Percentiles rank a stretch among this genome's conserved stretches.
Evolutionary conservation across 2,888 invertebrate species (phyloP).

Genomic region (Carterocephalus palaemon): DNA sequence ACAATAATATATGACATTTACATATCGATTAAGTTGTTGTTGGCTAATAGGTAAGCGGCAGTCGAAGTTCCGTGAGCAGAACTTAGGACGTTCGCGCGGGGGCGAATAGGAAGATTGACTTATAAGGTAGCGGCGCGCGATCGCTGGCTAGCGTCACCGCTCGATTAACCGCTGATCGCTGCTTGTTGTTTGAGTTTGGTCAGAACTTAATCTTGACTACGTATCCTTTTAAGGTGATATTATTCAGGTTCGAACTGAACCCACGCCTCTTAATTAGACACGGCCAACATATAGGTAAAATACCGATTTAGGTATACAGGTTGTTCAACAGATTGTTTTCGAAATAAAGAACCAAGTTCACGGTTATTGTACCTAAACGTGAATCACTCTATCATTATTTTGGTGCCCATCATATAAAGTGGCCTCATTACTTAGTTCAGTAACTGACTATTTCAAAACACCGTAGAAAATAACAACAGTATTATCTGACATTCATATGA

Average conservation of each 20-base stretch:
- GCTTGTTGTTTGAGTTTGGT: conserved; percentile 53
- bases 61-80: conserved; percentile 54
- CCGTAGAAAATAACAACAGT: conserved; percentile 16
- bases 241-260: conserved; percentile 51
- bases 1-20: conserved; percentile 37
- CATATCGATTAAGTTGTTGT: conserved; percentile 52
- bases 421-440: conserved; percentile 2
- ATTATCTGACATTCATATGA: conserved; percentile 34
- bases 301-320: conserved; percentile 25
- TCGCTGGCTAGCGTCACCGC: conserved; percentile 61
- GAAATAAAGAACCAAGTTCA: conserved; percentile 3
- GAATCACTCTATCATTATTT: conserved; percentile 9
- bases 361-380: conserved; percentile 6
- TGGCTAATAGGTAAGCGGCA: conserved; percentile 45
- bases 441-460: conserved; percentile 4
- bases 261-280: conserved; percentile 43
- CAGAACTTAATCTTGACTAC: conserved; percentile 49
- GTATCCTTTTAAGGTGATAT: conserved; percentile 67
- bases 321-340: conserved; percentile 12
- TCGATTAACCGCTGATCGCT: conserved; percentile 52
- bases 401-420: background rate
- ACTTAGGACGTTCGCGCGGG: conserved; percentile 54
- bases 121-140: conserved; percentile 61
- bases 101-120: conserved; percentile 72
- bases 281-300: conserved; percentile 25